Conservation (phyloP, 2,888 invertebrate species). For the Hyposoter didymator region DNA sequence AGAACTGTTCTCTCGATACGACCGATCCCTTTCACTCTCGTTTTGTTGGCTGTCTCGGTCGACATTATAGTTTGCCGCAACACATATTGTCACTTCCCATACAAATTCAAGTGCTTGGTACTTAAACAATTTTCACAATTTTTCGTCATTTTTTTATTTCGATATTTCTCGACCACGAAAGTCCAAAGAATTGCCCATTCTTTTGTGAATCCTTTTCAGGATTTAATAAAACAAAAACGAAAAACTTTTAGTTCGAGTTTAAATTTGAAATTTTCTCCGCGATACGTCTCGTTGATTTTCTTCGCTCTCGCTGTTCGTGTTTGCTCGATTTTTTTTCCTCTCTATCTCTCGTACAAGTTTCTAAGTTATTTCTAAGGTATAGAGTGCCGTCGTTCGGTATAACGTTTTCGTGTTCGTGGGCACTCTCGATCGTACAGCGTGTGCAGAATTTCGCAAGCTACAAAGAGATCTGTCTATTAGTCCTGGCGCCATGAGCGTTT, state of each 20-base stretch:
- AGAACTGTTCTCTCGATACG: constrained; percentile 12
- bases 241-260: constrained; percentile 63
- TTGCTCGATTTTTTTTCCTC: constrained; percentile 17
- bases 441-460: constrained; percentile 45
- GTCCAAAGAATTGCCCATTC: background rate
- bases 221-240: constrained; percentile 6
- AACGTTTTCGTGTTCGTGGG: constrained; percentile 25
- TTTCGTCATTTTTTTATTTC: background rate
- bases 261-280: constrained; percentile 50
- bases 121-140: background rate
- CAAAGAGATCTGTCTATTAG: constrained; percentile 71
- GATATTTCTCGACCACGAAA: background rate
- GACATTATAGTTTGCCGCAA: background rate
- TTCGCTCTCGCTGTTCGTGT: background rate
- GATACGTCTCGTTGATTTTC: constrained; percentile 59
- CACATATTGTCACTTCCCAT: background rate
- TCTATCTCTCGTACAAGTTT: constrained; percentile 21
- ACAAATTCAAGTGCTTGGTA: background rate
- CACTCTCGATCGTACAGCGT: constrained; percentile 6
- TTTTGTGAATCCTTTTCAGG: background rate
- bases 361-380: constrained; percentile 33
- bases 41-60: constrained; percentile 4
- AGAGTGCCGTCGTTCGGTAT: constrained; percentile 27
- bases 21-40: constrained; percentile 58
- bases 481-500: constrained; percentile 45